Evolutionary conservation across 2,113 vertebrate species (phyloP), one percentile per base, ranked within the genome.

Genomic region (Chauna torquata): DNA sequence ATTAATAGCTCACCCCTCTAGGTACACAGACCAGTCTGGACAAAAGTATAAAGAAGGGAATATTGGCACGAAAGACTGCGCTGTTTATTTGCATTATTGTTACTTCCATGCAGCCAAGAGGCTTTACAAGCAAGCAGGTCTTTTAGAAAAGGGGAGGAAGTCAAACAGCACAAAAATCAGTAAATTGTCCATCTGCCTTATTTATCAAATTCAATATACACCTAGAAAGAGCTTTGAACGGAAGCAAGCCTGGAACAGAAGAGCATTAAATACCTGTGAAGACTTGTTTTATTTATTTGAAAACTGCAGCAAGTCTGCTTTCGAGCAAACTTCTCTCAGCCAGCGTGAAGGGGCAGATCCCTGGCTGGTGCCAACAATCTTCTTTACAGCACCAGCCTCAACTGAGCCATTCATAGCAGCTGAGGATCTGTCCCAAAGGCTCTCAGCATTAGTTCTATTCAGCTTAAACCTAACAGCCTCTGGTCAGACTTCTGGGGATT

Each of bases 1-100:
- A 98, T 98, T 98, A 98, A 98, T 98, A 98, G 96, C 97, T 98
- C 98, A 98, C 97, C 98, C 98, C 97, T 97, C 96, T 97, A 76
- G 54, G 96, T 97, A 88, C 97, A 97, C 76, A 97, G 96, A 96
- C 94, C 96, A 90, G 97, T 50, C 82, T 97, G 97, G 97, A 98
- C 97, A 97, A 72, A 92, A 90, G 96, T 0, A 84, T 89, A 71
- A 72, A 86, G 79, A 87, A 68, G 90, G 58, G 86, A 96, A 94
- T 89, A 86, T 42, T 93, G 96, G 92, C 92, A 91, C 36, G 92
- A 96, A 90, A 61, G 93, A 70, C 72, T 58, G 81, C 13, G 57
- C 4, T 34, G 49, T 61, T 95, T 71, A 72, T 97, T 95, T 95
- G 52, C 45, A 47, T 85, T 59, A 79, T 38, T 36, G 3, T 30